Conservation (phyloP, 2,797 vertebrate genomes). For the Sylvia borin region DNA sequence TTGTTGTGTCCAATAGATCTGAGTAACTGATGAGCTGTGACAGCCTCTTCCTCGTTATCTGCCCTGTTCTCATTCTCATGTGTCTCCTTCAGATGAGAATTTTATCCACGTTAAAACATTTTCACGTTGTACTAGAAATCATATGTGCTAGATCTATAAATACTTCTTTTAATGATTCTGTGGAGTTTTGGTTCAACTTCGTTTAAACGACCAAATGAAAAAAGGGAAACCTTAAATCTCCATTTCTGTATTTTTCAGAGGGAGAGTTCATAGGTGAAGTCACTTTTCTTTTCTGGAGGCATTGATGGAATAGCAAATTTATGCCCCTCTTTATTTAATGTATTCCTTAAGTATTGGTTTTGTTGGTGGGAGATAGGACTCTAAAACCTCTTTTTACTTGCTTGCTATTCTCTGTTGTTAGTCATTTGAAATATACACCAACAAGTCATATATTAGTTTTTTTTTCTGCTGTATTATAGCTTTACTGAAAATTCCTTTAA, state of each 20-base stretch:
- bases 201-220: not conserved
- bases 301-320: not conserved
- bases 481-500: not conserved
- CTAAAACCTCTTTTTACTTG: not conserved
- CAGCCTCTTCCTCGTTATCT: constrained; percentile 21
- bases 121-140: not conserved
- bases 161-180: not conserved
- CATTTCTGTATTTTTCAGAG: not conserved
- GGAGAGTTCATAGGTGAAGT: not conserved
- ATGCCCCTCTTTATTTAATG: not conserved
- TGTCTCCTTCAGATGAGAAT: not conserved
- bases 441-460: not conserved
- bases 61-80: not conserved
- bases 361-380: not conserved
- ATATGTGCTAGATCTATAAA: not conserved
- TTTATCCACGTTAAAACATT: not conserved
- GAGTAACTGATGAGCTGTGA: constrained; percentile 13
- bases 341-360: not conserved
- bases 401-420: not conserved
- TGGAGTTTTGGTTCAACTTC: not conserved
- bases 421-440: not conserved
- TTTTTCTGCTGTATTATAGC: not conserved
- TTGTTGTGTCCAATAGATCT: constrained; percentile 15
- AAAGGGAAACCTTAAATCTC: not conserved
- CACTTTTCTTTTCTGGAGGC: not conserved